These are phyloP conservation scores for Lepidurus couesii DNA, from an alignment of 1,140 invertebrate genomes.

Conservation along the genomic window DNA sequence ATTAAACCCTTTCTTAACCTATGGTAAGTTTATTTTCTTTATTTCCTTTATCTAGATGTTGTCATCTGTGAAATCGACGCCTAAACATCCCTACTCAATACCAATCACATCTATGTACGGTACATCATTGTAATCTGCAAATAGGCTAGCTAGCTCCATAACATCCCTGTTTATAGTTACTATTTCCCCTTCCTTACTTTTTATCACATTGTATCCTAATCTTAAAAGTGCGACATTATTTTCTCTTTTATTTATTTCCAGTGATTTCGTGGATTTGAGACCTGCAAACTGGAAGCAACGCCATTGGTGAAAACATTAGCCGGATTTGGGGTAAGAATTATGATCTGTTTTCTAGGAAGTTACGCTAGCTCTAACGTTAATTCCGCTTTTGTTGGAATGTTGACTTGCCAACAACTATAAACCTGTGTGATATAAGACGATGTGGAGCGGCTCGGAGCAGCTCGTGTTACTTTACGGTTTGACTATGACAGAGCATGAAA, in stretches of 20 bases:
- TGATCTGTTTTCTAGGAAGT: neutral
- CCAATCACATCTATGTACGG: no score
- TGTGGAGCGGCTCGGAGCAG: conserved; percentile 4
- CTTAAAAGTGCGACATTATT: no score
- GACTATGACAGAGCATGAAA: conserved; percentile 22
- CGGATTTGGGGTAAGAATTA: neutral
- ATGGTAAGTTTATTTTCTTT: no score
- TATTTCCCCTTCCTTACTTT: no score
- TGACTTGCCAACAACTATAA: conserved; percentile 19
- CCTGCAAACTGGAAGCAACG: neutral
- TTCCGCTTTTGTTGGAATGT: conserved; percentile 4
- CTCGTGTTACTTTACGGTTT: conserved; percentile 11
- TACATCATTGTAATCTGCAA: no score
- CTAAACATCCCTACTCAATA: no score
- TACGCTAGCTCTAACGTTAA: neutral
- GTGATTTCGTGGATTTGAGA: neutral
- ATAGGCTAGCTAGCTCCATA: no score
- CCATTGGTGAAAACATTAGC: neutral
- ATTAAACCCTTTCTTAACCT: no score
- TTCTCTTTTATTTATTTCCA: neutral
- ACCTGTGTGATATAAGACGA: conserved; percentile 18
- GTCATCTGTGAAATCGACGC: no score
- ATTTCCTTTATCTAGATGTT: no score
- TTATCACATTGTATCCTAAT: no score
- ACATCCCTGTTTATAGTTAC: no score